Evolutionary conservation across 2,797 vertebrate genomes (phyloP), one percentile per base, ranked within the genome.

Genomic region (Spondyliosoma cantharus): DNA sequence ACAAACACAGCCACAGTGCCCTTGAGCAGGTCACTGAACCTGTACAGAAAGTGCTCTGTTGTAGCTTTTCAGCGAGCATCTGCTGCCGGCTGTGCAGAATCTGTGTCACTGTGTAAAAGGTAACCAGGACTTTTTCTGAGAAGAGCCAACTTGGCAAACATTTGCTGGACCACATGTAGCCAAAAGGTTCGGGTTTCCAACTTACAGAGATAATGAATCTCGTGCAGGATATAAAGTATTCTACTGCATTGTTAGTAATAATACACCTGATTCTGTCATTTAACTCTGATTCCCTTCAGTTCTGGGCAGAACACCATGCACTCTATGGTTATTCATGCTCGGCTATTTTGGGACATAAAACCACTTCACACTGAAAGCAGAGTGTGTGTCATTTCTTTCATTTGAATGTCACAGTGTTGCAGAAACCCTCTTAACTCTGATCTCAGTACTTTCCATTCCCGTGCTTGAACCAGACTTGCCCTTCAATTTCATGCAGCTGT

Each of bases 31-130:
- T 74, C 76, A 68, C 2, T 75, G 60, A 83, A 84, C 83, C 82
- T 65, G 53, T 3, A 0, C 82, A 62, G 53, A 2, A 0, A 19
- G 56, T 74, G 57, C 56, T 58, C 49, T 72, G 74, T n/a, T 74
- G 54, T 37, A 61, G 37, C 14, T 19, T 63, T 73, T 42, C 54
- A 12, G 16, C 13, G 7, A 67, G 64, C 29, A 17, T 42, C 45
- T 68, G 27, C 64, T 7, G 56, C 65, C n/a, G 43, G 2, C 56
- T 71, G 45, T 24, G 22, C 3, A 14, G 4, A 66, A 81, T 72
- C 32, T 83, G 86, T 86, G 87, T 66, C 69, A 89, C 71, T 79
- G 85, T 83, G 88, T 72, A 1, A 91, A 89, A 90, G 81, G 86
- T 85, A 20, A 67, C 7, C 57, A 15, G 32, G 60, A 14, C 12